Percentiles rank a stretch among this genome's conserved stretches.
Conservation (phyloP, 2,888 invertebrate genomes). For the Noctua fimbriata region DNA sequence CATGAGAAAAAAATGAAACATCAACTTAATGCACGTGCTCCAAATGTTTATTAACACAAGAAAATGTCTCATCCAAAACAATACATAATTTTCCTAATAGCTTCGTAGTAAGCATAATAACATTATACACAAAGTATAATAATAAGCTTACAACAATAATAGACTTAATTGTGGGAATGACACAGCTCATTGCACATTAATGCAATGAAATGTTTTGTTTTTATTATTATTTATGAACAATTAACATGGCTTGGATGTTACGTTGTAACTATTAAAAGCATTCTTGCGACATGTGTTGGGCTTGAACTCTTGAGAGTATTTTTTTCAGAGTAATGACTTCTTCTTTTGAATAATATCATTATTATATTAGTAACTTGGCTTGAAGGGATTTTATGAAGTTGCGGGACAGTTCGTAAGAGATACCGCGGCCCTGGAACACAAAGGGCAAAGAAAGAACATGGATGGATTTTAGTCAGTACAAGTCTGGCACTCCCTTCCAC, state of each 20-base stretch:
- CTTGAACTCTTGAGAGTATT: constrained; percentile 25
- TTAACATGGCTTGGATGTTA: constrained; percentile 47
- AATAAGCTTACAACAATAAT: constrained; percentile 50
- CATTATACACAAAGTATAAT: constrained; percentile 39
- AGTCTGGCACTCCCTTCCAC: too few species aligned
- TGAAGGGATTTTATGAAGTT: too few species aligned
- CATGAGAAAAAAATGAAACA: constrained; percentile 7
- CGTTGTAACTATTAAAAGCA: constrained; percentile 43
- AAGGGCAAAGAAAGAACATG: too few species aligned
- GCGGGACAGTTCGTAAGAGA: too few species aligned
- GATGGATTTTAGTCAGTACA: too few species aligned
- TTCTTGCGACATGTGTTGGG: constrained; percentile 51
- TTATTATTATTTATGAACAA: constrained; percentile 57
- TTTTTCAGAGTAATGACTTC: constrained; percentile 34
- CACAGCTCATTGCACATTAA: constrained; percentile 67
- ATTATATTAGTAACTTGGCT: neutral
- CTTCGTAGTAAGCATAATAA: constrained; percentile 47
- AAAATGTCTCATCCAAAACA: constrained; percentile 16
- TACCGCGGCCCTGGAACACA: too few species aligned
- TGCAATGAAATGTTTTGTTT: constrained; percentile 57
- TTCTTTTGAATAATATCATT: constrained; percentile 13
- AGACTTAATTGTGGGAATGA: constrained; percentile 61
- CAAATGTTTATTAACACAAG: constrained; percentile 1
- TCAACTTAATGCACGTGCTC: neutral
- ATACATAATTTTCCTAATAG: constrained; percentile 47